phyloP scores from a whole-genome alignment of 1,140 invertebrate species.

The Tigriopus japonicus region DNA sequence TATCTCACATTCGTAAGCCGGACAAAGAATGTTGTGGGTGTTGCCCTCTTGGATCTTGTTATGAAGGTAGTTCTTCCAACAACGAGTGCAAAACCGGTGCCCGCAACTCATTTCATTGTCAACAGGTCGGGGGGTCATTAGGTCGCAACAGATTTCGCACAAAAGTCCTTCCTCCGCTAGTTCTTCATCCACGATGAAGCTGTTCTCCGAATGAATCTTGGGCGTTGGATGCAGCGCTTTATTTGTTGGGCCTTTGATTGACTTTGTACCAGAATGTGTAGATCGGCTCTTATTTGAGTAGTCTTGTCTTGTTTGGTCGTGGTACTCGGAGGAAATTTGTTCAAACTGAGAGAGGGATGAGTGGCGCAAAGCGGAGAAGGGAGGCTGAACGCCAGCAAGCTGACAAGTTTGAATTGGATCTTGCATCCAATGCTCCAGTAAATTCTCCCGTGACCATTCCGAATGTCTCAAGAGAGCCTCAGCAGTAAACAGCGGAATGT shows the following conservation, averaged over 20 bases:
- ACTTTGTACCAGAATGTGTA: neutral
- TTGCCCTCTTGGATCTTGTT: slow-evolving; percentile 46
- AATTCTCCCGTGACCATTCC: slow-evolving; percentile 48
- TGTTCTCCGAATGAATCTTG: neutral
- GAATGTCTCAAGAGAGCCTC: slow-evolving; percentile 47
- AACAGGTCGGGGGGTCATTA: slow-evolving; percentile 22
- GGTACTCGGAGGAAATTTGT: slow-evolving; percentile 14
- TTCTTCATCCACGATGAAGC: neutral
- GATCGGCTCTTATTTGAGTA: neutral
- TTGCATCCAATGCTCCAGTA: slow-evolving; percentile 49
- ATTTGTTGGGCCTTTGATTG: neutral
- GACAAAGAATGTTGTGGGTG: slow-evolving; percentile 44
- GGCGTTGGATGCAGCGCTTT: neutral
- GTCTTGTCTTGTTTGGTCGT: neutral
- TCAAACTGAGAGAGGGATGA: slow-evolving; percentile 10
- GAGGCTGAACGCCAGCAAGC: slow-evolving; percentile 42
- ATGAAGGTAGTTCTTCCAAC: slow-evolving; percentile 46
- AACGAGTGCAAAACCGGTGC: slow-evolving; percentile 42
- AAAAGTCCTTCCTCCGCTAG: slow-evolving; percentile 11
- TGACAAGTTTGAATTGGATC: slow-evolving; percentile 45
- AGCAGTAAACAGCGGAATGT: slow-evolving; percentile 48
- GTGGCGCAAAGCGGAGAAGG: slow-evolving; percentile 22
- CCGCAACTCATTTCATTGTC: slow-evolving; percentile 36
- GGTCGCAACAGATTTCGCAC: slow-evolving; percentile 43
- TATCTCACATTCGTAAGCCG: slow-evolving; percentile 41